Percentiles rank a stretch among this genome's conserved stretches.
Conservation (phyloP, 1,140 invertebrate genomes). For the Prorops nasuta region DNA sequence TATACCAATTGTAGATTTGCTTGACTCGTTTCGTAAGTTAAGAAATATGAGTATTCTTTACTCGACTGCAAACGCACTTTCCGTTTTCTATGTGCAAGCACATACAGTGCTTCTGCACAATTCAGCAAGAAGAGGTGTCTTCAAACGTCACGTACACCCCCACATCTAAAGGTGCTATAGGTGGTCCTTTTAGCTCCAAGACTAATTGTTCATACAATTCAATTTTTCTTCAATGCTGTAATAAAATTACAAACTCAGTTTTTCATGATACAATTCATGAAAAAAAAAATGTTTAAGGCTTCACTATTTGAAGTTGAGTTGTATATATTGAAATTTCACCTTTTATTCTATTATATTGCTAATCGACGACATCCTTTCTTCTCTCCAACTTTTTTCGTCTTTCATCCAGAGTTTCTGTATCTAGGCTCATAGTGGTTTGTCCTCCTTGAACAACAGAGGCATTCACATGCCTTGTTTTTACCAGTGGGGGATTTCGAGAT, state of each 20-base stretch:
- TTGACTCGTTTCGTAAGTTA: slow-evolving; percentile 32
- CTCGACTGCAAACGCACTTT: slow-evolving; percentile 14
- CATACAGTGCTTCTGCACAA: slow-evolving; percentile 32
- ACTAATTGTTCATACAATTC: slow-evolving; percentile 19
- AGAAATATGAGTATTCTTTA: slow-evolving; percentile 32
- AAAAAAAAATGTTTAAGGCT: too few species aligned
- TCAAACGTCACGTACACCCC: slow-evolving; percentile 20
- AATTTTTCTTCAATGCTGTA: too few species aligned
- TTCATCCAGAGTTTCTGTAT: slow-evolving; percentile 48
- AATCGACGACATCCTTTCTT: slow-evolving; percentile 45
- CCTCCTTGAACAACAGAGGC: slow-evolving; percentile 40
- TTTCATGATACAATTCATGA: too few species aligned
- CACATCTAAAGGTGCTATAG: too few species aligned
- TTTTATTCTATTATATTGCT: slow-evolving; percentile 51
- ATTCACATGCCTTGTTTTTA: slow-evolving; percentile 65
- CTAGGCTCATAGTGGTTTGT: slow-evolving; percentile 45
- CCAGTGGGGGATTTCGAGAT: slow-evolving; percentile 72
- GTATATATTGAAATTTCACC: too few species aligned
- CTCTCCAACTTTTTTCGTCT: slow-evolving; percentile 47
- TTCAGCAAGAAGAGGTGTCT: slow-evolving; percentile 15
- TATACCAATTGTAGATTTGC: slow-evolving; percentile 44
- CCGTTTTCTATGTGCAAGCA: slow-evolving; percentile 20
- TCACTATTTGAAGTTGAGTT: too few species aligned
- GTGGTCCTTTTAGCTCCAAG: too few species aligned
- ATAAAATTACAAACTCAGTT: too few species aligned